Evolutionary conservation across 2,888 invertebrate species (phyloP), one percentile per base, ranked within the genome.

Genomic region (Cataglyphis cursor): DNA sequence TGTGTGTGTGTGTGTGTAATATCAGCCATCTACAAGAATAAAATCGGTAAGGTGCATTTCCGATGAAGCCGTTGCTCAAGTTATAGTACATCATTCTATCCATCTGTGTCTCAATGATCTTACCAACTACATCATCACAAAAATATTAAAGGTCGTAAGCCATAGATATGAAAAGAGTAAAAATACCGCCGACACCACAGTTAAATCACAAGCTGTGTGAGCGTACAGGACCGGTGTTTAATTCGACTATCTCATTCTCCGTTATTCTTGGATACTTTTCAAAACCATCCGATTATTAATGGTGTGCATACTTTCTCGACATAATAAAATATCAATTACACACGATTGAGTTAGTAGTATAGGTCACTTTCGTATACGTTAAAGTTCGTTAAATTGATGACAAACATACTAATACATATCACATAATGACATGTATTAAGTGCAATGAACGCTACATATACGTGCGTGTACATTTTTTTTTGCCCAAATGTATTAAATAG

Each of bases 151-250:
- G 80, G 75, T 62, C 70, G 35, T 81, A 81, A 64, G 84, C 83
- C 83, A n/a, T 51, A 85, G 85, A 44, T 64, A 72, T 64, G 78
- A 86, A 64, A 64, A 65, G 64, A 65, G 57, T 61, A 70, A 80
- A 70, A 80, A 85, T 80, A 85, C 64, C 81, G 83, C 89, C 81
- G 84, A 91, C 87, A 89, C 89, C 87, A 83, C 74, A 59, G 84
- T 86, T 85, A 85, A 88, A 83, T 85, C 80, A 62, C 82, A 78
- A 88, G 72, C 64, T 73, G 78, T 81, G 73, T 75, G 81, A 51
- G 35, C 64, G 61, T 61, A 88, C 62, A 75, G n/a, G 44, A 18
- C 31, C 76, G 81, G 24, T n/a, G 24, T 24, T 41, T 61, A 41
- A 70, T 59, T 21, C 28, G 68, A 68, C 66, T 51, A 54, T 31